A percentile compares a stretch with the other conserved stretches of the same genome.
Conservation (phyloP, 2,113 vertebrate genomes). For the Zeus faber region DNA sequence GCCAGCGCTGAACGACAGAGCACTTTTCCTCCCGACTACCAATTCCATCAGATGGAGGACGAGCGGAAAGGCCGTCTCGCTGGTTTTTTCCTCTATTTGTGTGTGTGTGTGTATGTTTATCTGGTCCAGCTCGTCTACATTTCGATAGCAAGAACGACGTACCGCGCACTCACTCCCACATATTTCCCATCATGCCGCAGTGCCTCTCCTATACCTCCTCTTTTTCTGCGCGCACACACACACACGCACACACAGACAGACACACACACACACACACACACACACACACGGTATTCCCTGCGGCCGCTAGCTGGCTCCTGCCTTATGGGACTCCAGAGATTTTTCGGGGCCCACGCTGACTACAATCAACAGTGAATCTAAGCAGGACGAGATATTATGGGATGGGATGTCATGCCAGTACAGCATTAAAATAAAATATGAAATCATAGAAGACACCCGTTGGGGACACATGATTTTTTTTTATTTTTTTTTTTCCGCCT, state of each 20-base stretch:
- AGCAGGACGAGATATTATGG: too few relatives aligned
- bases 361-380: too few relatives aligned
- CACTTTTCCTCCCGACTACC: slow-evolving; percentile 49
- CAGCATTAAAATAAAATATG: too few relatives aligned
- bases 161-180: neutral
- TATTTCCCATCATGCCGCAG: neutral
- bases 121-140: neutral
- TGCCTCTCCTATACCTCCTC: slow-evolving; percentile 2
- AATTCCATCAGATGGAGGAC: slow-evolving; percentile 52
- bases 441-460: too few relatives aligned
- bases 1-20: slow-evolving; percentile 66
- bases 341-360: too few relatives aligned
- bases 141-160: neutral
- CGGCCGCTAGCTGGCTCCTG: too few relatives aligned
- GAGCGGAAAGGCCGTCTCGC: slow-evolving; percentile 5
- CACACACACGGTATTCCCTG: neutral
- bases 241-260: neutral
- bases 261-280: slow-evolving; percentile 11
- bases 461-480: too few relatives aligned
- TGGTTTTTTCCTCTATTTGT: too few relatives aligned
- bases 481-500: too few relatives aligned
- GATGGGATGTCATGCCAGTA: too few relatives aligned
- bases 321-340: too few relatives aligned
- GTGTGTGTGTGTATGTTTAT: slow-evolving; percentile 4
- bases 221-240: neutral